A percentile compares a stretch with the other conserved stretches of the same genome.
These are phyloP conservation scores for Lontra canadensis DNA, from an alignment of 2,113 vertebrate genomes.

Conservation along the genomic window DNA sequence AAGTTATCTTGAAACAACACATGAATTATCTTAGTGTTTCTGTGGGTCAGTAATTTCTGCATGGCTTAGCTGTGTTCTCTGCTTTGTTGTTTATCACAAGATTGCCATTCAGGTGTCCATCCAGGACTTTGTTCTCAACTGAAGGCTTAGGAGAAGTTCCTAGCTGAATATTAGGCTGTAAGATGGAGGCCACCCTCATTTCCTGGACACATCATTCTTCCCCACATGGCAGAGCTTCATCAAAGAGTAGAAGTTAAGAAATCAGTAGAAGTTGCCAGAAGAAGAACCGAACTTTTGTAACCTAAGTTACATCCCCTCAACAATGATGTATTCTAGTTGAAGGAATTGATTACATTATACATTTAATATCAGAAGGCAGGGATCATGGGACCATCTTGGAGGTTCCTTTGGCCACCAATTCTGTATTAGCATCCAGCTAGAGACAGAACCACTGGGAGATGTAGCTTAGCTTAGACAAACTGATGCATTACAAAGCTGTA, in stretches of 20 bases:
- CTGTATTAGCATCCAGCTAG: background rate
- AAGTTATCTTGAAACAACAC: background rate
- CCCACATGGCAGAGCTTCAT: background rate
- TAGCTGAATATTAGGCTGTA: background rate
- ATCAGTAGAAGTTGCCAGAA: background rate
- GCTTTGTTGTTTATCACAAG: background rate
- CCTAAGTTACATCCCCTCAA: background rate
- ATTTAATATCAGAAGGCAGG: background rate
- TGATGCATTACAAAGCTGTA: background rate
- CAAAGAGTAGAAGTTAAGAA: background rate
- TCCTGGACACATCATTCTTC: background rate
- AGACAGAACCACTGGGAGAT: background rate
- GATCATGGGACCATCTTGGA: background rate
- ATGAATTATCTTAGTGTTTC: background rate
- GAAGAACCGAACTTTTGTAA: background rate
- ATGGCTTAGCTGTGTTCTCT: background rate
- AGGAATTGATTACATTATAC: background rate
- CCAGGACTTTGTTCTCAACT: background rate
- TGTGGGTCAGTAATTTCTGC: background rate
- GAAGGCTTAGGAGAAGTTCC: background rate
- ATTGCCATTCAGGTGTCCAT: background rate
- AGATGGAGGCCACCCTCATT: background rate
- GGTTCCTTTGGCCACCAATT: background rate
- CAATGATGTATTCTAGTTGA: background rate
- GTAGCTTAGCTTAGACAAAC: background rate